Percentiles rank a stretch among this genome's conserved stretches.
These are phyloP conservation scores for Stegana nigrithorax DNA, from an alignment of 2,888 invertebrate species.

Conservation along the genomic window DNA sequence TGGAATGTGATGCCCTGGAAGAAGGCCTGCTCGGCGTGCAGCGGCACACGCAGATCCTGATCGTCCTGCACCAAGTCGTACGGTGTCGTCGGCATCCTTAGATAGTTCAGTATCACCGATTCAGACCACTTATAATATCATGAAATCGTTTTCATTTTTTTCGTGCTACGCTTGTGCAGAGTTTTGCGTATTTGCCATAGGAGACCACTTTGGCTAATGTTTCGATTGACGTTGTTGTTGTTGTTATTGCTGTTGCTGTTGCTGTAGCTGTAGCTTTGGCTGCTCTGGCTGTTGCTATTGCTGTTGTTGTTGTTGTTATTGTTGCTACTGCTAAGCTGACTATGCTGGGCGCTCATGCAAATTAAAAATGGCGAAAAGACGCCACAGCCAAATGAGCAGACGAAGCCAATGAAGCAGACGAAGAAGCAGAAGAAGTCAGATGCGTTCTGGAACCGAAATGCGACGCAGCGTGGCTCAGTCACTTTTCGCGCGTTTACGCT, in stretches of 20 bases:
- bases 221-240: constrained; percentile 17
- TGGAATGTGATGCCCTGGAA: constrained; percentile 93
- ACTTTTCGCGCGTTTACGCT: constrained; percentile 22
- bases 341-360: constrained; percentile 66
- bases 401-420: constrained; percentile 8
- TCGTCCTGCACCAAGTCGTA: constrained; percentile 98
- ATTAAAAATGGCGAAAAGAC: constrained; percentile 30
- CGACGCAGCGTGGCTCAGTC: no score
- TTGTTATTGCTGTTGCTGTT: constrained; percentile 22
- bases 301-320: constrained; percentile 21
- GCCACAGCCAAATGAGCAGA: neutral
- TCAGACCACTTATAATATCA: constrained; percentile 70
- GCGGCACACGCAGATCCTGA: constrained; percentile 94
- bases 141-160: constrained; percentile 69
- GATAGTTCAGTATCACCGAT: constrained; percentile 69
- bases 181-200: constrained; percentile 66
- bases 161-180: constrained; percentile 67
- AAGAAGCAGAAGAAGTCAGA: no score
- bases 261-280: constrained; percentile 22
- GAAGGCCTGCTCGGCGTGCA: constrained; percentile 97
- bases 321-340: constrained; percentile 22
- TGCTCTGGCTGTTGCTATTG: constrained; percentile 31
- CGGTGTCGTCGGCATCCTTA: constrained; percentile 85
- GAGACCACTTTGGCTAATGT: constrained; percentile 47
- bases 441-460: no score